Conservation (phyloP, 2,113 vertebrate genomes). For the Miniopterus natalensis region DNA sequence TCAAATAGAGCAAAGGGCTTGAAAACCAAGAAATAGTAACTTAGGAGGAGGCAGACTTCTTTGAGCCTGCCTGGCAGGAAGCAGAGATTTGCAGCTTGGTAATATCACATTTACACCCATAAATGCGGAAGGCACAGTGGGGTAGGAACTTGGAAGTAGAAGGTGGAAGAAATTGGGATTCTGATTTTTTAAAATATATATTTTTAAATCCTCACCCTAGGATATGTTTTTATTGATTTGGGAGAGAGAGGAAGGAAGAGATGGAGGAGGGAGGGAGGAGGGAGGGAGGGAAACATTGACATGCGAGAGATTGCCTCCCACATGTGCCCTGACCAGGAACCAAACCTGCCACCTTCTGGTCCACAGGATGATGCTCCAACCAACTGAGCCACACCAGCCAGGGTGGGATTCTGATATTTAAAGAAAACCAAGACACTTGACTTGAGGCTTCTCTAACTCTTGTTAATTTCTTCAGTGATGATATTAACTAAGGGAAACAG, state of each 20-base stretch:
- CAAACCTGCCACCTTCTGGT: too few relatives aligned
- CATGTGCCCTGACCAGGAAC: too few relatives aligned
- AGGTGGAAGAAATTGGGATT: background rate
- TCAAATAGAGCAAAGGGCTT: background rate
- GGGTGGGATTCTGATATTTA: background rate
- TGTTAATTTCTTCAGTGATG: background rate
- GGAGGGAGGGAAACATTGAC: too few relatives aligned
- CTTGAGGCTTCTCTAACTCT: background rate
- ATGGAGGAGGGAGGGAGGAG: too few relatives aligned
- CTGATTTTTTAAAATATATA: too few relatives aligned
- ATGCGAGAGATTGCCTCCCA: too few relatives aligned
- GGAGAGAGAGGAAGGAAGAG: too few relatives aligned
- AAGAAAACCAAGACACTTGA: background rate
- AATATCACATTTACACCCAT: background rate
- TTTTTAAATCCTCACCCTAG: too few relatives aligned
- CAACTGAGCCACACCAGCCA: too few relatives aligned
- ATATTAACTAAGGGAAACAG: background rate
- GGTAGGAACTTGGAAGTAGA: background rate
- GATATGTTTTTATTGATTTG: too few relatives aligned
- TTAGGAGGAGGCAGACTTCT: background rate
- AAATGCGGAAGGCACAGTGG: background rate
- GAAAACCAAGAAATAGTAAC: constrained; percentile 22
- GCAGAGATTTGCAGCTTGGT: background rate
- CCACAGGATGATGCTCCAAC: too few relatives aligned
- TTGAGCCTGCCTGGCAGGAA: background rate